Evolutionary conservation across 1,140 invertebrate species (phyloP).

Genomic region (Pseudomyrmex cubaensis): DNA sequence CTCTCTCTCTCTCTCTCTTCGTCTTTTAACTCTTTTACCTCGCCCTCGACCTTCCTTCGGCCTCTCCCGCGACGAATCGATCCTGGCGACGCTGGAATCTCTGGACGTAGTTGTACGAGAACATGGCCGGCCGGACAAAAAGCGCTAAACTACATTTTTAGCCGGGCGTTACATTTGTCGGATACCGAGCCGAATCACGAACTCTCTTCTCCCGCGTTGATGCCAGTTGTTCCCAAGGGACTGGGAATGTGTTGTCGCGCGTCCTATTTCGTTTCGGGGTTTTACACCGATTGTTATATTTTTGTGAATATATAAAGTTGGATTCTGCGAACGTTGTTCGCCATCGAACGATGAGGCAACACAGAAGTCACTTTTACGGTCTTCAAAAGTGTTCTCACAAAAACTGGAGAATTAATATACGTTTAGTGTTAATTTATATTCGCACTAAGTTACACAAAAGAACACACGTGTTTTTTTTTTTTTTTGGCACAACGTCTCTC

Average conservation of each 20-base stretch:
- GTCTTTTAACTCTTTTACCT: not conserved
- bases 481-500: not conserved
- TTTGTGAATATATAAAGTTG: too few relatives aligned
- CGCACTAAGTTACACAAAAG: too few relatives aligned
- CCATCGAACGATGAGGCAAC: too few relatives aligned
- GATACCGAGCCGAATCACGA: conserved; percentile 62
- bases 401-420: too few relatives aligned
- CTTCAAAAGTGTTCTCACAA: too few relatives aligned
- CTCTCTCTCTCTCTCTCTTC: not conserved
- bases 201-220: conserved; percentile 8
- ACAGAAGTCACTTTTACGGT: too few relatives aligned
- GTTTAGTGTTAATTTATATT: too few relatives aligned
- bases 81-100: conserved; percentile 62
- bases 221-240: conserved; percentile 22
- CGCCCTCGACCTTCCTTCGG: conserved; percentile 34
- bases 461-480: conserved; percentile 19
- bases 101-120: conserved; percentile 65
- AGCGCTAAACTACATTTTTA: conserved; percentile 75
- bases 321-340: too few relatives aligned
- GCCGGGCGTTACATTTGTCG: conserved; percentile 76
- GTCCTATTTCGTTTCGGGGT: not conserved
- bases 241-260: conserved; percentile 48
- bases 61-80: conserved; percentile 20
- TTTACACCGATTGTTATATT: not conserved
- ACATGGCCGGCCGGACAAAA: conserved; percentile 58